These are phyloP conservation scores for Percopsis transmontana DNA, from an alignment of 2,113 vertebrate genomes.

Conservation along the genomic window DNA sequence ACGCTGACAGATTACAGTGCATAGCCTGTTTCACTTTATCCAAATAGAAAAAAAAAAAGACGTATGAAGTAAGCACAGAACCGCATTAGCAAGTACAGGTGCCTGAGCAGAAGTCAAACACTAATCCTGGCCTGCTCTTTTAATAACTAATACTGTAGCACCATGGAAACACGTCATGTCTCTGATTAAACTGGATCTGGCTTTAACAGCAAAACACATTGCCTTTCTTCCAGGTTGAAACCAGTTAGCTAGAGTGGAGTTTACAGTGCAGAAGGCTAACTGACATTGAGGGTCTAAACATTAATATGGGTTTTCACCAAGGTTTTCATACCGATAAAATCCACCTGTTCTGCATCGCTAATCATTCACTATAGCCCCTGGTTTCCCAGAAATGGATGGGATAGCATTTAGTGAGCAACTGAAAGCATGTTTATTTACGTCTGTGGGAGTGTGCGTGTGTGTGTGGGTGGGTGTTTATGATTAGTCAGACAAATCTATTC, in stretches of 20 bases:
- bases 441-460: background rate
- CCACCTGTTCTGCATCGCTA: background rate
- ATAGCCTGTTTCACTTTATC: slow-evolving; percentile 31
- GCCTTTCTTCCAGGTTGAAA: too few species aligned
- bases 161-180: background rate
- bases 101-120: slow-evolving; percentile 15
- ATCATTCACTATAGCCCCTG: background rate
- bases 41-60: slow-evolving; percentile 29
- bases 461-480: background rate
- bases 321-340: background rate
- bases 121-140: slow-evolving; percentile 9
- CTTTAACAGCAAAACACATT: background rate
- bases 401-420: background rate
- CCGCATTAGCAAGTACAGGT: background rate
- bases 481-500: slow-evolving; percentile 1
- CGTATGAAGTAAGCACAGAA: slow-evolving; percentile 15
- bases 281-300: background rate
- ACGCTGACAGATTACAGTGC: slow-evolving; percentile 6
- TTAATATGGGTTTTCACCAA: background rate
- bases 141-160: slow-evolving; percentile 2
- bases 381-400: background rate
- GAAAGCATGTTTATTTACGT: background rate
- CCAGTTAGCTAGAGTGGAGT: too few species aligned
- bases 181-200: background rate
- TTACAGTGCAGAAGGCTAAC: too few species aligned